Evolutionary conservation across 2,113 vertebrate species (phyloP).

Genomic region (Calidris pugnax): DNA sequence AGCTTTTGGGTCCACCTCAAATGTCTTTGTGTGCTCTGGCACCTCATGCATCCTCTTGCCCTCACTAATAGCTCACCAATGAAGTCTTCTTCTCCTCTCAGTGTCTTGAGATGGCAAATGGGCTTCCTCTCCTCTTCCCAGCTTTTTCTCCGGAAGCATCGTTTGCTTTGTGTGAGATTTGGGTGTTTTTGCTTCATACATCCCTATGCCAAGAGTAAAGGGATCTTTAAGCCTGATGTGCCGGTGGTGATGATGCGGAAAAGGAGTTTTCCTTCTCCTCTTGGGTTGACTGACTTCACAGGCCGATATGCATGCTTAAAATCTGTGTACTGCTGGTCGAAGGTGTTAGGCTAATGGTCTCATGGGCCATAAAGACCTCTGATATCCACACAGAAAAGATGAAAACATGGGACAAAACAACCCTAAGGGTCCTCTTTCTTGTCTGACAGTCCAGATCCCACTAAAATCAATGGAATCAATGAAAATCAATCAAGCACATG

Average conservation of each 20-base stretch:
- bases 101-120: background rate
- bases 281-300: background rate
- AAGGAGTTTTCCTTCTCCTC: background rate
- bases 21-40: background rate
- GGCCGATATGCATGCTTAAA: background rate
- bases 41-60: background rate
- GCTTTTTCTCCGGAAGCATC: background rate
- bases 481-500: too few species aligned
- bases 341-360: background rate
- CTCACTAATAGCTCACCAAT: background rate
- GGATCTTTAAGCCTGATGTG: background rate
- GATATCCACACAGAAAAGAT: background rate
- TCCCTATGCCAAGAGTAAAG: background rate
- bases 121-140: background rate
- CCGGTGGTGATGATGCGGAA: background rate
- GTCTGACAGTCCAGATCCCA: background rate
- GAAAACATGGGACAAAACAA: background rate
- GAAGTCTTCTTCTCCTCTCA: background rate
- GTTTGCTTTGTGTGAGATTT: background rate
- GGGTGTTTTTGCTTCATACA: background rate
- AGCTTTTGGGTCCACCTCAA: background rate
- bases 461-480: background rate
- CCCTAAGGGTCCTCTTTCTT: background rate
- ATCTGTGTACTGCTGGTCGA: background rate
- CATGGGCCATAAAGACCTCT: background rate